Evolutionary conservation across 2,113 vertebrate species (phyloP), one percentile per base, ranked within the genome.

Genomic region (Varanus komodoensis): DNA sequence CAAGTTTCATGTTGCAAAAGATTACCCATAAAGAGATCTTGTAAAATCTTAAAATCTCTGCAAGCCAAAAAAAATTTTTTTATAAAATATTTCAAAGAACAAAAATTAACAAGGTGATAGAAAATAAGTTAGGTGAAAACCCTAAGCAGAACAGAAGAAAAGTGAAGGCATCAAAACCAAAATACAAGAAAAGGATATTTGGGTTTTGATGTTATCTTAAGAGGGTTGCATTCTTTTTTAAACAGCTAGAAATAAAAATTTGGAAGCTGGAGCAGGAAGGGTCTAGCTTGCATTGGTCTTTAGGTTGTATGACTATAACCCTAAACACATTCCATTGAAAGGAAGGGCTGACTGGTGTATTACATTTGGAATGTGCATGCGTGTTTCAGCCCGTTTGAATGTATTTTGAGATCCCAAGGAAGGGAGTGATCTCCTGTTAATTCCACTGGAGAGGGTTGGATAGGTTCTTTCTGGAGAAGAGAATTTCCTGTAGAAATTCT

Each of bases 211-310:
- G 0, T 82, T 78, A 88, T 48, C 61, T 29, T 50, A 34, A 50
- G 79, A 21, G 50, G 14, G 1, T 61, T 25, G 74, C 78, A 61
- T 89, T 93, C 44, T 67, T 8, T 17, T 61, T 19, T 15, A 1
- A 84, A 29, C 27, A 1, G 57, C 6, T 81, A 52, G 74, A 75
- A 86, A 75, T 67, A 80, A 1, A 52, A 78, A 0, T 67, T 4
- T 50, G 17, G 32, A 48, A 14, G 1, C 4, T 0, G 44, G 17
- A 2, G 77, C 89, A 9, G 15, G 50, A 77, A 79, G 52, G 54
- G 86, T 93, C 92, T 84, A 44, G 57, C 50, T 71, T 92, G 71
- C 73, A 67, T 77, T 84, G 34, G 23, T 78, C 78, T 32, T 78
- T 34, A 61, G n/a, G 29, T 61, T 27, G 52, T 86, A 6, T 15